Conservation (phyloP, 2,113 vertebrate species). For the Mionectes macconnelli region DNA sequence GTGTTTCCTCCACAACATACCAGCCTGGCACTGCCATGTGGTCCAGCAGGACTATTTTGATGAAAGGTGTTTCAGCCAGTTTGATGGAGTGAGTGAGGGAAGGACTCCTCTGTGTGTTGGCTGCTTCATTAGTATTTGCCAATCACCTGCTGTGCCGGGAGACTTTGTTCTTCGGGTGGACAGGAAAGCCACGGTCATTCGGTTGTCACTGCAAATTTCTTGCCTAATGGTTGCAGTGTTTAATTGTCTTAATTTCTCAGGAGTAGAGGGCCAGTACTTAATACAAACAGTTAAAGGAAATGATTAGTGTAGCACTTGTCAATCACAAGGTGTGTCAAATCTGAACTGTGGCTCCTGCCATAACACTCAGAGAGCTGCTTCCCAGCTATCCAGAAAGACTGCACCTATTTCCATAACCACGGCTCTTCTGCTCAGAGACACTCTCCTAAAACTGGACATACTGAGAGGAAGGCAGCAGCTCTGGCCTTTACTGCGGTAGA, state of each 20-base stretch:
- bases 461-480: background rate
- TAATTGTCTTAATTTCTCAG: slow-evolving; percentile 22
- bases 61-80: background rate
- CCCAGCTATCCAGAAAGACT: background rate
- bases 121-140: background rate
- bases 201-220: background rate
- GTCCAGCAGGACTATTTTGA: background rate
- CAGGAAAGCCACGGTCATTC: background rate
- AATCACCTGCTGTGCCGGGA: background rate
- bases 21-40: background rate
- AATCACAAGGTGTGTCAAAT: background rate
- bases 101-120: background rate
- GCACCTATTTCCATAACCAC: background rate
- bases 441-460: background rate
- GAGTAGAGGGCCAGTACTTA: background rate
- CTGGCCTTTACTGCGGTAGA: background rate
- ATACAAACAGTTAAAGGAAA: background rate
- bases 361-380: background rate
- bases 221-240: background rate
- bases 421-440: background rate
- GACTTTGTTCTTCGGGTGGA: background rate
- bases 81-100: background rate
- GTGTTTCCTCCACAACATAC: background rate
- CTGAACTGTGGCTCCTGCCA: background rate
- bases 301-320: background rate